Base-by-base conservation (phyloP, 2,888 invertebrate genomes). In the Trachelus tabidus region DNA sequence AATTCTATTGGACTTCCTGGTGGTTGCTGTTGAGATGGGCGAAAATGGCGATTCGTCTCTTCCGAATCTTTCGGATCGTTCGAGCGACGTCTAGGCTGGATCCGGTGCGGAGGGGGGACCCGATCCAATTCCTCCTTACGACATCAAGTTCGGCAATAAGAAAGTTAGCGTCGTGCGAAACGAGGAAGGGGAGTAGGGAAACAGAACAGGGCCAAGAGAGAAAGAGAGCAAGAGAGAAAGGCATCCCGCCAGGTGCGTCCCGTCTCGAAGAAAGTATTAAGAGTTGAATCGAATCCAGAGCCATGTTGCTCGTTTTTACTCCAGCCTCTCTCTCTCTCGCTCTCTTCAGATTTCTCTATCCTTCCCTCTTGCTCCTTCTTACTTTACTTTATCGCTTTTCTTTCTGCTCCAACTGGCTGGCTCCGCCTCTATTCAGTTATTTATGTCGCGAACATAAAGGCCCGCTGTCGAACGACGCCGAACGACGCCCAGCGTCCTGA, bases 111-210 rank as follows among this genome's bases (percentile, higher is more conserved):
- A 80, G 81, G 84, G 81, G 79, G 81, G 79, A 84, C 84, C 80
- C 83, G 80, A 88, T 86, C 85, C 85, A 88, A 89, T 88, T 86
- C 85, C 83, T 86, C 82, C 83, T 84, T 84, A 82, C 86, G 86
- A 86, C 85, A 79, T 87, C 88, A 87, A 91, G 89, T 91, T 90
- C 84, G 89, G 90, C 89, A 90, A 90, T 90, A 90, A 90, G 88
- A 90, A 89, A 90, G 87, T 89, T 89, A 84, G 80, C 78, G 77
- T 76, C 77, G 69, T 73, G 68, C 75, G 75, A 37, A 73, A 34
- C 56, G 80, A 80, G 78, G 76, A 75, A 76, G 30, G 73, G 75
- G 75, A 73, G 82, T 73, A 75, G 74, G 75, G 71, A 76, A 34
- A 79, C 75, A 78, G 78, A 73, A 78, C 76, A 79, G 75, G 81